Conservation (phyloP, 2,888 invertebrate genomes). For the Empis livida region DNA sequence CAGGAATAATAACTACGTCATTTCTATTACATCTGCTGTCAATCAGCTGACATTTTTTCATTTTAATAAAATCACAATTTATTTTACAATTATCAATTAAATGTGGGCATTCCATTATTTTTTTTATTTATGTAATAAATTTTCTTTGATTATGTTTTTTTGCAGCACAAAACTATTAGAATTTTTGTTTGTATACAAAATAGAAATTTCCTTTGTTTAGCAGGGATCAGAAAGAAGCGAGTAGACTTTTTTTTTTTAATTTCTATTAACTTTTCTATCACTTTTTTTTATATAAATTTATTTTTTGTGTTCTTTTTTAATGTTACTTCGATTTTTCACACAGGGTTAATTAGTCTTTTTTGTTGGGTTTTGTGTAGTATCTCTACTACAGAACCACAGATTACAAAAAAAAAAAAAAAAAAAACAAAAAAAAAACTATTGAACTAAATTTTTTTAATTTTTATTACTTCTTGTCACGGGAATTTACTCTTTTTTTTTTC, state of each 20-base stretch:
- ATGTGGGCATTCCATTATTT: constrained; percentile 55
- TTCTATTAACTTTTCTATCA: neutral
- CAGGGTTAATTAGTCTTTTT: too few relatives aligned
- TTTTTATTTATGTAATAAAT: neutral
- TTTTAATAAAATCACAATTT: constrained; percentile 38
- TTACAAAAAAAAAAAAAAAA: too few relatives aligned
- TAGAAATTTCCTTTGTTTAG: too few relatives aligned
- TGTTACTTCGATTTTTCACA: neutral
- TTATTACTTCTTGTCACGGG: too few relatives aligned
- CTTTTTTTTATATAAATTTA: neutral
- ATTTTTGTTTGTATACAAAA: too few relatives aligned
- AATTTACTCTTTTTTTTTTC: too few relatives aligned
- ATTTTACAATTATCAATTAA: constrained; percentile 51
- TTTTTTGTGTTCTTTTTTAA: neutral
- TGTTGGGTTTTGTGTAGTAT: too few relatives aligned
- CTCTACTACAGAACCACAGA: too few relatives aligned
- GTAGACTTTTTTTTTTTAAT: neutral
- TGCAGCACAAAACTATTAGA: too few relatives aligned
- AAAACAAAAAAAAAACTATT: too few relatives aligned
- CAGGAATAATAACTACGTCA: neutral
- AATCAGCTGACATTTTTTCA: constrained; percentile 41
- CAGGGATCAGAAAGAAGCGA: too few relatives aligned
- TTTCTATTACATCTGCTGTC: constrained; percentile 37
- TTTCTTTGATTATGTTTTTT: neutral
- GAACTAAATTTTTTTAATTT: too few relatives aligned